Conservation (phyloP, 2,113 vertebrate species). For the Tylochromis polylepis region DNA sequence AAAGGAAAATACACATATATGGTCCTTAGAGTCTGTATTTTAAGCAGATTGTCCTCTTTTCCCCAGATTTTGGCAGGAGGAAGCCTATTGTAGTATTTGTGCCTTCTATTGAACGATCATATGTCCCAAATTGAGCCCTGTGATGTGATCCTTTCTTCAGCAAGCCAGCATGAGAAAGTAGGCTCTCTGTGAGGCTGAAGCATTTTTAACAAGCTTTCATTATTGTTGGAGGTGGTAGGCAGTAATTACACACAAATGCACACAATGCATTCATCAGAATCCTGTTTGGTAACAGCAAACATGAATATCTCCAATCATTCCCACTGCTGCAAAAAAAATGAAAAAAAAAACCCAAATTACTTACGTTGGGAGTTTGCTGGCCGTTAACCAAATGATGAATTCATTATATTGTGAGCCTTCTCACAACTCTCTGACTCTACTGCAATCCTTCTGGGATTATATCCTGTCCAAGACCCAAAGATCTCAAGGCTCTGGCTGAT, state of each 20-base stretch:
- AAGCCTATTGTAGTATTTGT: neutral
- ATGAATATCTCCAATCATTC: constrained; percentile 9
- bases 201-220: constrained; percentile 21
- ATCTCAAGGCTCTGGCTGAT: neutral
- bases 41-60: neutral
- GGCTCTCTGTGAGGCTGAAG: neutral
- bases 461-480: neutral
- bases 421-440: neutral
- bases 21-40: neutral
- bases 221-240: neutral
- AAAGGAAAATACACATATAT: neutral
- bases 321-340: neutral
- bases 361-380: neutral
- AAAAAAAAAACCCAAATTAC: neutral
- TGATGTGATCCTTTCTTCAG: neutral
- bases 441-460: neutral
- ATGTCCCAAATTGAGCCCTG: neutral
- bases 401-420: constrained; percentile 5
- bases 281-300: constrained; percentile 13
- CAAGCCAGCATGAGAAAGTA: neutral
- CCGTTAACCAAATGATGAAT: constrained; percentile 29
- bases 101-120: neutral
- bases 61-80: neutral
- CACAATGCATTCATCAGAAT: constrained; percentile 11
- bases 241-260: constrained; percentile 17